Conservation (phyloP, 1,140 invertebrate species). For the Hylaeus volcanicus region DNA sequence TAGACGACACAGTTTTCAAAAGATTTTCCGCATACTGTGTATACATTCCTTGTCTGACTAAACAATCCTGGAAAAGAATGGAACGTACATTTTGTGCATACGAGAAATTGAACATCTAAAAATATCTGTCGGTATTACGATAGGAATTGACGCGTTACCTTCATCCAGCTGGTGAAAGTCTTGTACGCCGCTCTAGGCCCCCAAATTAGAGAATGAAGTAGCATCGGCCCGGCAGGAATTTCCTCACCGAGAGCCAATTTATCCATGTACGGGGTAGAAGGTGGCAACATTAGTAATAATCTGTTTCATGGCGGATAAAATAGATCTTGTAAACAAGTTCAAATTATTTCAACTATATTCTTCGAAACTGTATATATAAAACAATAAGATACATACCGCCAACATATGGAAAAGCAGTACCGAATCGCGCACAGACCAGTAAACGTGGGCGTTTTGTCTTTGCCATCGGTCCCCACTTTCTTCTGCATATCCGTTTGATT, state of each 20-base stretch:
- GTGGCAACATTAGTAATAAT: slow-evolving; percentile 90
- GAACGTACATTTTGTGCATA: not conserved
- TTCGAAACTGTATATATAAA: not conserved
- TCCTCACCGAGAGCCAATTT: slow-evolving; percentile 85
- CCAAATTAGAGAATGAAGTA: slow-evolving; percentile 89
- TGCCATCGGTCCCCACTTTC: slow-evolving; percentile 72
- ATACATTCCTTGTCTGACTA: slow-evolving; percentile 95
- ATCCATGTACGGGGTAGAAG: slow-evolving; percentile 93
- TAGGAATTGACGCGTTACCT: slow-evolving; percentile 69
- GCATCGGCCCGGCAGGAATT: slow-evolving; percentile 81
- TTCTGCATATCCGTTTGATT: slow-evolving; percentile 82
- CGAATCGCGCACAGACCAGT: slow-evolving; percentile 91
- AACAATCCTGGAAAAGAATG: slow-evolving; percentile 83
- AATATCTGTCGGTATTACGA: not conserved
- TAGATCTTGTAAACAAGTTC: not conserved
- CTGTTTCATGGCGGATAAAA: slow-evolving; percentile 72
- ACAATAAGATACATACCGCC: slow-evolving; percentile 83
- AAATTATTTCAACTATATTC: too few species aligned
- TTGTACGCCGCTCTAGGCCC: slow-evolving; percentile 85
- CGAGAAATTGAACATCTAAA: not conserved
- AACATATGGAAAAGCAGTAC: slow-evolving; percentile 94
- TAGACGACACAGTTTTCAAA: slow-evolving; percentile 85
- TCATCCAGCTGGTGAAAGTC: slow-evolving; percentile 86
- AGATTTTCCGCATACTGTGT: slow-evolving; percentile 90
- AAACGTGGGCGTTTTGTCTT: slow-evolving; percentile 82